These are phyloP conservation scores for Cinclus mexicanus DNA, from an alignment of 2,113 vertebrate species.

Conservation along the genomic window DNA sequence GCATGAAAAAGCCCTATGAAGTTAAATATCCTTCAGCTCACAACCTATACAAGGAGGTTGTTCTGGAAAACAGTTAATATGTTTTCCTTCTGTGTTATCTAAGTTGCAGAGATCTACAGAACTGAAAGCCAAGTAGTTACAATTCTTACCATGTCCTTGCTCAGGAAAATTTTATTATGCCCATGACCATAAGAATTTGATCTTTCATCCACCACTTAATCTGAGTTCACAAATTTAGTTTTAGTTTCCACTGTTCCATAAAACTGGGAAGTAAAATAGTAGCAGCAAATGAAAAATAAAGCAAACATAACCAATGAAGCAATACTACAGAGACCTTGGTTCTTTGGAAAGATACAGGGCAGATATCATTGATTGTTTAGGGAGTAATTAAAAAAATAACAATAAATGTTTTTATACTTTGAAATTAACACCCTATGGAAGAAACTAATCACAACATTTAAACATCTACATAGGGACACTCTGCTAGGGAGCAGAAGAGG, in stretches of 20 bases:
- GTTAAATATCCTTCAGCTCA: background rate
- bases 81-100: background rate
- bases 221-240: background rate
- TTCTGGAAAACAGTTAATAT: background rate
- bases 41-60: background rate
- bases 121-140: background rate
- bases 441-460: background rate
- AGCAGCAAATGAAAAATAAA: background rate
- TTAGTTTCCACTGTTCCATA: background rate
- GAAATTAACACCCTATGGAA: background rate
- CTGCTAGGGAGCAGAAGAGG: background rate
- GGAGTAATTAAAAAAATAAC: background rate
- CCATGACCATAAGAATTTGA: background rate
- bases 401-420: background rate
- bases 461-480: background rate
- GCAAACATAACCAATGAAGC: background rate
- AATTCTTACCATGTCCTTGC: background rate
- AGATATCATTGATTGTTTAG: background rate
- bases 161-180: background rate
- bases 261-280: background rate
- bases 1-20: background rate
- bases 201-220: background rate
- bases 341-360: background rate
- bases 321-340: background rate
- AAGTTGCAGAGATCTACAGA: background rate